Evolutionary conservation across 2,113 vertebrate genomes (phyloP).

Genomic region (Brachyistius frenatus): DNA sequence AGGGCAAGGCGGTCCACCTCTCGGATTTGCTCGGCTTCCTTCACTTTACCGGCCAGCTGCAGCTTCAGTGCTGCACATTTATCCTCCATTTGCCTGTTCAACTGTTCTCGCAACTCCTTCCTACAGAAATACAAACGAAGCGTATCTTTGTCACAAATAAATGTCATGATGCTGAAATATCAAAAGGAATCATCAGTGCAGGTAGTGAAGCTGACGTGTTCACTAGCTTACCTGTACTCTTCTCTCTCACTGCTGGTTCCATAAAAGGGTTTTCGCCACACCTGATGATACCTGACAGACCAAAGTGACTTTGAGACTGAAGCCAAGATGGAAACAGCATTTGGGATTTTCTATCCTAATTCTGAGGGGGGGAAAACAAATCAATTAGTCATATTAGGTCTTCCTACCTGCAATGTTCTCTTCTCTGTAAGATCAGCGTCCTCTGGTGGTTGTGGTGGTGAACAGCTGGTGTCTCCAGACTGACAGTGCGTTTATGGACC

Average conservation of each 20-base stretch:
- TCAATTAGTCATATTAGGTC: too few species aligned
- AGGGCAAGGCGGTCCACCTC: slow-evolving; percentile 71
- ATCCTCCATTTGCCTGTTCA: slow-evolving; percentile 81
- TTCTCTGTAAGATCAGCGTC: slow-evolving; percentile 78
- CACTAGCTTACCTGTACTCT: slow-evolving; percentile 76
- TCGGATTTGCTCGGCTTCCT: slow-evolving; percentile 61
- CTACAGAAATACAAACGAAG: slow-evolving; percentile 38
- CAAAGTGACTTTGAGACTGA: slow-evolving; percentile 21
- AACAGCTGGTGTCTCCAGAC: slow-evolving; percentile 79
- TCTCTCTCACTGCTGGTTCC: slow-evolving; percentile 79
- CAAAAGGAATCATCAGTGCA: background rate
- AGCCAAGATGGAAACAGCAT: background rate
- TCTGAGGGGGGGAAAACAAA: too few species aligned
- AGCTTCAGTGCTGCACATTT: slow-evolving; percentile 69
- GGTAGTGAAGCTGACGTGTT: background rate
- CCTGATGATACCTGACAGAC: slow-evolving; percentile 76
- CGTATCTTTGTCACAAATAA: background rate
- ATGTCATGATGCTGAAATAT: background rate
- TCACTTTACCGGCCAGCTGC: slow-evolving; percentile 53
- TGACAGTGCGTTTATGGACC: slow-evolving; percentile 73
- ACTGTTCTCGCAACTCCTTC: slow-evolving; percentile 74
- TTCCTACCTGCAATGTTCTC: slow-evolving; percentile 73
- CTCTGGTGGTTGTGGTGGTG: slow-evolving; percentile 84
- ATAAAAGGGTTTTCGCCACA: slow-evolving; percentile 82
- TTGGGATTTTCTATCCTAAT: background rate